These are phyloP conservation scores for Dolomedes plantarius DNA, from an alignment of 2,888 invertebrate genomes.

Conservation along the genomic window DNA sequence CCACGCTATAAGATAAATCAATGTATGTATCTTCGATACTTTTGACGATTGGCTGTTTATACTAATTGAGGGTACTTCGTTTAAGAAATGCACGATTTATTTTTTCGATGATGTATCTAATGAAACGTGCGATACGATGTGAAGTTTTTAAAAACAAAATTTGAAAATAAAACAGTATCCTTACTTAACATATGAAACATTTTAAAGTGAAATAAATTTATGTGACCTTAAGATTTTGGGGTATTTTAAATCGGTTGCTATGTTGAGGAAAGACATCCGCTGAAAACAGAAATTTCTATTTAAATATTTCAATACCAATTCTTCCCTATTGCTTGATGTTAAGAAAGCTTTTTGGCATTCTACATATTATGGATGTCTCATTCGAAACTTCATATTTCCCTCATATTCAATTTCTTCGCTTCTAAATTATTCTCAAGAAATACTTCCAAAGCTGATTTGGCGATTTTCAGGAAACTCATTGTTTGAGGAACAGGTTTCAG, in stretches of 20 bases:
- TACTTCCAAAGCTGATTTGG: neutral
- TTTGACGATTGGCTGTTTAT: too few relatives aligned
- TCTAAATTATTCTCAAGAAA: neutral
- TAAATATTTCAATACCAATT: neutral
- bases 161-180: too few relatives aligned
- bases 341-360: neutral
- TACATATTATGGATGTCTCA: neutral
- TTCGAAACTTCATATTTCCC: neutral
- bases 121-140: too few relatives aligned
- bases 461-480: neutral
- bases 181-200: too few relatives aligned
- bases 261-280: slow-evolving; percentile 53
- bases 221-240: too few relatives aligned
- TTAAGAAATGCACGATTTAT: too few relatives aligned
- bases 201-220: too few relatives aligned
- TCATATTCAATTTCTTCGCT: neutral
- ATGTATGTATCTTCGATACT: too few relatives aligned
- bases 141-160: too few relatives aligned
- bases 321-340: neutral
- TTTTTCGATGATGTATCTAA: too few relatives aligned
- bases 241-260: slow-evolving; percentile 30
- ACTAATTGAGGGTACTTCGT: too few relatives aligned
- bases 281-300: slow-evolving; percentile 15
- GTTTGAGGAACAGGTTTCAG: neutral
- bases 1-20: neutral